Conservation (phyloP, 1,140 invertebrate species). For the Yoshiicerus persimilis region DNA sequence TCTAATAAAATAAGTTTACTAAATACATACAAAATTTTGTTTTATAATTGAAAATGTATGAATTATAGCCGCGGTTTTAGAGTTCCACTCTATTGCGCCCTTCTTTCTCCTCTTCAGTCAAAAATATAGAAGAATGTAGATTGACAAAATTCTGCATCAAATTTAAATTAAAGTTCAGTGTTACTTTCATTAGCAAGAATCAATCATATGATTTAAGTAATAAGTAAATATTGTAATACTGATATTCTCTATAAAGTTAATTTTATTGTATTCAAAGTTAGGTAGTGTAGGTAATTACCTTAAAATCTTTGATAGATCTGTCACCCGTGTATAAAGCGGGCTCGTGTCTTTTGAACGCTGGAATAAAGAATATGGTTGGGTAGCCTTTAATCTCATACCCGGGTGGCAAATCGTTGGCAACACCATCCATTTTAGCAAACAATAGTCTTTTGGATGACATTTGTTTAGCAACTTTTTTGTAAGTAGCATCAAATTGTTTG, state of each 20-base stretch:
- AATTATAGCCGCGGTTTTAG: neutral
- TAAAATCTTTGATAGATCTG: conserved; percentile 55
- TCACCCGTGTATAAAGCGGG: conserved; percentile 57
- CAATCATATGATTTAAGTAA: neutral
- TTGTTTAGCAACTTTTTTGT: conserved; percentile 55
- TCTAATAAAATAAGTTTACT: neutral
- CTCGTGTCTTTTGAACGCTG: conserved; percentile 55
- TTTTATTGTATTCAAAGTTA: too few species aligned
- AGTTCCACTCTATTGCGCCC: conserved; percentile 43
- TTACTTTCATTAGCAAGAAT: neutral
- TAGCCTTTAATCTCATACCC: conserved; percentile 59
- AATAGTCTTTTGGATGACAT: conserved; percentile 53
- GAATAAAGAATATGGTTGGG: conserved; percentile 60
- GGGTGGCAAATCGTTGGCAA: conserved; percentile 58
- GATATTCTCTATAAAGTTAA: too few species aligned
- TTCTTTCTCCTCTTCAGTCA: conserved; percentile 46
- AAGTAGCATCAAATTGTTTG: conserved; percentile 56
- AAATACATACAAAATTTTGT: neutral
- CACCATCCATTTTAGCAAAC: conserved; percentile 60
- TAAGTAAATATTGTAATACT: neutral
- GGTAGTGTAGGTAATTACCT: conserved; percentile 40
- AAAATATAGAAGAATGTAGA: conserved; percentile 44
- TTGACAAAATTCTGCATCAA: conserved; percentile 34
- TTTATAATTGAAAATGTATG: neutral
- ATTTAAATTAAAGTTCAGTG: too few species aligned